phyloP scores from a whole-genome alignment of 2,888 invertebrate genomes.

The Coremacera marginata region DNA sequence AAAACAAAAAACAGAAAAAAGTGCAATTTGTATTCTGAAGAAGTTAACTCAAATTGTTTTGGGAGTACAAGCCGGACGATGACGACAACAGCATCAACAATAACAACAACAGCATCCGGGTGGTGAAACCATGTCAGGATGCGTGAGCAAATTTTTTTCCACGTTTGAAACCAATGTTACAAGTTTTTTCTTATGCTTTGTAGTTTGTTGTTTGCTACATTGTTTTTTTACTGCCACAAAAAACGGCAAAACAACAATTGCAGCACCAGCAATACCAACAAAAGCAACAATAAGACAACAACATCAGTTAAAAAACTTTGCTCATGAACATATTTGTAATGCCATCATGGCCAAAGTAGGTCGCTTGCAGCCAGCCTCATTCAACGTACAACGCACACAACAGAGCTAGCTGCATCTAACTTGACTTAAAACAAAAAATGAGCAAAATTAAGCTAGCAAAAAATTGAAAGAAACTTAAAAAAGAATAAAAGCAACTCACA shows the following conservation, averaged over 20 bases:
- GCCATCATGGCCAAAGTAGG: slow-evolving; percentile 38
- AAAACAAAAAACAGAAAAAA: neutral
- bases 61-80: neutral
- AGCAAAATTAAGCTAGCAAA: slow-evolving; percentile 7
- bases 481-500: slow-evolving; percentile 2
- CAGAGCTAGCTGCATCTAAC: slow-evolving; percentile 39
- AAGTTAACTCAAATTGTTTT: slow-evolving; percentile 12
- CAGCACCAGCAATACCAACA: slow-evolving; percentile 1
- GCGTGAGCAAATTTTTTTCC: slow-evolving; percentile 4
- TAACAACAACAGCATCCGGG: neutral
- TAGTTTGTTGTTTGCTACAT: neutral
- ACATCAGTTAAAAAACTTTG: neutral
- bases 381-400: slow-evolving; percentile 25
- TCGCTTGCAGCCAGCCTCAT: slow-evolving; percentile 28
- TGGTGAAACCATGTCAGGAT: slow-evolving; percentile 13
- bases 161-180: slow-evolving; percentile 9
- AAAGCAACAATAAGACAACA: neutral
- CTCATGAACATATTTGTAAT: slow-evolving; percentile 32
- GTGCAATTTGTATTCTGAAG: slow-evolving; percentile 13
- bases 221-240: neutral
- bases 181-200: slow-evolving; percentile 8
- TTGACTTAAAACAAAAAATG: slow-evolving; percentile 31
- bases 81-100: neutral
- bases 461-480: neutral
- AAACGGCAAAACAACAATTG: neutral